phyloP scores from a whole-genome alignment of 1,140 invertebrate species.

The Pollicipes pollicipes region DNA sequence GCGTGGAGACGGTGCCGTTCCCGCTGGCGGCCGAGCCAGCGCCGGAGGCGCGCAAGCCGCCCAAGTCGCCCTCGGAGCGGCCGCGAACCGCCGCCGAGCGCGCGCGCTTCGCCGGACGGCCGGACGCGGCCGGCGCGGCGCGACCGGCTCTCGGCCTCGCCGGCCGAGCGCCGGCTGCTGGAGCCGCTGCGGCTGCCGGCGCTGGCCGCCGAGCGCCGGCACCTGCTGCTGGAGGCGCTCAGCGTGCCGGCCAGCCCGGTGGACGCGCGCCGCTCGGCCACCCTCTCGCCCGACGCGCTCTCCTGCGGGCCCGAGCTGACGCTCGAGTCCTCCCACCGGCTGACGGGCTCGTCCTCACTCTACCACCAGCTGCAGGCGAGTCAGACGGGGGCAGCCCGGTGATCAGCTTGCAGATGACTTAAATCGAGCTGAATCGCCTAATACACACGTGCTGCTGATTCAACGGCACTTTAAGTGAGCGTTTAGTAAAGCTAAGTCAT shows the following conservation, averaged over 20 bases:
- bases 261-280: not conserved
- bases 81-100: not conserved
- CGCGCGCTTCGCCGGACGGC: not conserved
- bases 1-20: not conserved
- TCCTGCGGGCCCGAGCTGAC: not conserved
- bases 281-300: not conserved
- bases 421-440: too few species aligned
- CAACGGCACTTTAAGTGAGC: too few species aligned
- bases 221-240: not conserved
- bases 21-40: not conserved
- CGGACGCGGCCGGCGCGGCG: too few species aligned
- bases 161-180: not conserved
- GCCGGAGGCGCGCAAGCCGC: not conserved
- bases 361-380: not conserved
- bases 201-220: not conserved
- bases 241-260: not conserved
- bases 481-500: too few species aligned
- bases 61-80: not conserved
- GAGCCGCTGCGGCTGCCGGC: not conserved
- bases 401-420: too few species aligned
- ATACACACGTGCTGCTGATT: too few species aligned
- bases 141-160: not conserved
- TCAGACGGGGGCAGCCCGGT: too few species aligned
- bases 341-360: not conserved
- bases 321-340: not conserved